Conservation (phyloP, 2,113 vertebrate genomes). For the Ornithorhynchus anatinus region DNA sequence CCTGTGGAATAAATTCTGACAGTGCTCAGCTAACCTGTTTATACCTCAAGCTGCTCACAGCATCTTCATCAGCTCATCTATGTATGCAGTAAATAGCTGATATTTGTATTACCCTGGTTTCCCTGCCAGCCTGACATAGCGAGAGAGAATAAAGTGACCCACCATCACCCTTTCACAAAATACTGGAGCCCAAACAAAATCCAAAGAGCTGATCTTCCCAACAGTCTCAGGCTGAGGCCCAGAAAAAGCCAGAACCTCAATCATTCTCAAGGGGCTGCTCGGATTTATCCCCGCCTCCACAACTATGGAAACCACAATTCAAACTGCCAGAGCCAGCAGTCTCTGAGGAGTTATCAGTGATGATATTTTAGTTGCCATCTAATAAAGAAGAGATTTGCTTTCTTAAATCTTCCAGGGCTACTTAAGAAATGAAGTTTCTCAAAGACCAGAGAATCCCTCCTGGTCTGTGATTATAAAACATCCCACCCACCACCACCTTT, state of each 20-base stretch:
- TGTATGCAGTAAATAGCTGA: neutral
- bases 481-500: no score
- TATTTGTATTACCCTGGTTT: no score
- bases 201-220: neutral
- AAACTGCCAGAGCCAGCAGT: conserved; percentile 21
- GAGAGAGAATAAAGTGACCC: neutral
- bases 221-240: conserved; percentile 5
- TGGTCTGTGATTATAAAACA: neutral
- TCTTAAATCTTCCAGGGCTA: neutral
- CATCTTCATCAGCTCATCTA: conserved; percentile 39
- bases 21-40: conserved; percentile 37
- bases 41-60: conserved; percentile 46
- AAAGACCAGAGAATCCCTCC: no score
- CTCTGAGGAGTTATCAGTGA: conserved; percentile 22
- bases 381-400: conserved; percentile 35
- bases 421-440: neutral
- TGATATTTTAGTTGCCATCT: conserved; percentile 31
- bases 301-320: conserved; percentile 43
- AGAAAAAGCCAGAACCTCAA: conserved; percentile 4
- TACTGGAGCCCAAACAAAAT: conserved; percentile 1
- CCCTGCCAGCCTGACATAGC: no score
- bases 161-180: neutral
- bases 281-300: no score
- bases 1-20: neutral
- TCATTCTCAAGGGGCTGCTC: conserved; percentile 22